Evolutionary conservation across 2,797 vertebrate genomes (phyloP).

Genomic region (Thalassophryne amazonica): DNA sequence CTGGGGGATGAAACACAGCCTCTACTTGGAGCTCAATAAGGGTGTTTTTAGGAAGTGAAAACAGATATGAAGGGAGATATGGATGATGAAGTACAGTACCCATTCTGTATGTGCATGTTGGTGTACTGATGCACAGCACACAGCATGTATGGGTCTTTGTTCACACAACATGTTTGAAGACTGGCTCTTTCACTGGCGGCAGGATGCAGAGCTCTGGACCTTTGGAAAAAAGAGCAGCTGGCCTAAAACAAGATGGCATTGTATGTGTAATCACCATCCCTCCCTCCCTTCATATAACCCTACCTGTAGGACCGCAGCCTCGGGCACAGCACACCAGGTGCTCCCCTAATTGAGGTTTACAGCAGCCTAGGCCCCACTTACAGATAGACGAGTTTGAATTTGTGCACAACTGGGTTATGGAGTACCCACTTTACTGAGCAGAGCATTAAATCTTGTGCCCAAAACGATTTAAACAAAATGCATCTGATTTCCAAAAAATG

Average conservation of each 20-base stretch:
- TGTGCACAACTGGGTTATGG: too few relatives aligned
- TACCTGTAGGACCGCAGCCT: conserved; percentile 43
- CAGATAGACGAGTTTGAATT: too few relatives aligned
- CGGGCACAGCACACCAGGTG: conserved; percentile 50
- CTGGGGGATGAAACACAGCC: conserved; percentile 17
- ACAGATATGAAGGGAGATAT: conserved; percentile 44
- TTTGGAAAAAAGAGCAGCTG: conserved; percentile 69
- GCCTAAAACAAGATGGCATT: conserved; percentile 80
- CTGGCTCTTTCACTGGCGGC: conserved; percentile 51
- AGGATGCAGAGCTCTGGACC: conserved; percentile 73
- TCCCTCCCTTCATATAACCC: conserved; percentile 51
- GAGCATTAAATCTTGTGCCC: too few relatives aligned
- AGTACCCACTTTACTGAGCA: too few relatives aligned
- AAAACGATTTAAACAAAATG: too few relatives aligned
- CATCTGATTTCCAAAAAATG: too few relatives aligned
- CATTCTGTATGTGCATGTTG: conserved; percentile 14
- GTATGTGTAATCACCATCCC: conserved; percentile 62
- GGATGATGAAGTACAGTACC: conserved; percentile 27
- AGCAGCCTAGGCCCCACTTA: conserved; percentile 6
- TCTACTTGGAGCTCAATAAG: conserved; percentile 15
- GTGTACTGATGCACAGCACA: conserved; percentile 7
- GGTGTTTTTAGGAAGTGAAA: conserved; percentile 11
- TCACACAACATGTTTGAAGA: conserved; percentile 61
- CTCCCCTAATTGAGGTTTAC: conserved; percentile 27
- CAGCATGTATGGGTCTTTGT: conserved; percentile 74